A percentile compares a stretch with the other conserved stretches of the same genome.
phyloP scores from a whole-genome alignment of 1,140 invertebrate genomes.

The Zaprionus taronus region DNA sequence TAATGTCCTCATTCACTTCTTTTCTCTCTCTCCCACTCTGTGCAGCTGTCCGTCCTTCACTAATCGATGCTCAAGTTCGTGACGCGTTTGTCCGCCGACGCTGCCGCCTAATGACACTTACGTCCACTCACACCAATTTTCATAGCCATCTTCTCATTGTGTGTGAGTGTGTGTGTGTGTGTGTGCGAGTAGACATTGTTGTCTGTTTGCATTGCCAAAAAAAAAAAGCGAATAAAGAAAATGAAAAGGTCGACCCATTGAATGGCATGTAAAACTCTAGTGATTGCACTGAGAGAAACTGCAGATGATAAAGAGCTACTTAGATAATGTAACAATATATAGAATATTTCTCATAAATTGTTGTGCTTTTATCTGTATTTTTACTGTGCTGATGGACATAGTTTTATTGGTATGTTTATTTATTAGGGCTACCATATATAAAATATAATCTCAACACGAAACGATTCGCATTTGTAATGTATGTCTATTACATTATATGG shows the following conservation, averaged over 20 bases:
- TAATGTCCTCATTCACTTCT: conserved; percentile 1
- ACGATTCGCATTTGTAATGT: too few species aligned
- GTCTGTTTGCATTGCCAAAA: conserved; percentile 62
- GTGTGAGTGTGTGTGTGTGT: conserved; percentile 1
- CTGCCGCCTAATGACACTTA: conserved; percentile 65
- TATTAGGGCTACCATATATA: too few species aligned
- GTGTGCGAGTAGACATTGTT: conserved; percentile 46
- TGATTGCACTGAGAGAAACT: conserved; percentile 35
- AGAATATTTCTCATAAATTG: too few species aligned
- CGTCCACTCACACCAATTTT: conserved; percentile 38
- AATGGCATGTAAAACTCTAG: conserved; percentile 43
- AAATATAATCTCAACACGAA: too few species aligned
- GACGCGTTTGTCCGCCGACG: conserved; percentile 52
- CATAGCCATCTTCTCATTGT: conserved; percentile 1
- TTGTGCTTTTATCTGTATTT: not conserved
- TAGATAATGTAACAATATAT: too few species aligned
- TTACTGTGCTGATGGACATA: not conserved
- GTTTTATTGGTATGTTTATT: accelerated
- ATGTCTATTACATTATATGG: too few species aligned
- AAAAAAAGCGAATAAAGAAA: conserved; percentile 44
- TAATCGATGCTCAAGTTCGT: conserved; percentile 71
- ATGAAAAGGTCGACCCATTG: conserved; percentile 54
- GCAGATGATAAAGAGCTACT: not conserved
- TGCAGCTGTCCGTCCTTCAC: conserved; percentile 45
- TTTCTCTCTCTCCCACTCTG: not conserved